Evolutionary conservation across 1,140 invertebrate genomes (phyloP), one percentile per base, ranked within the genome.

Genomic region (Drosophila nannoptera): DNA sequence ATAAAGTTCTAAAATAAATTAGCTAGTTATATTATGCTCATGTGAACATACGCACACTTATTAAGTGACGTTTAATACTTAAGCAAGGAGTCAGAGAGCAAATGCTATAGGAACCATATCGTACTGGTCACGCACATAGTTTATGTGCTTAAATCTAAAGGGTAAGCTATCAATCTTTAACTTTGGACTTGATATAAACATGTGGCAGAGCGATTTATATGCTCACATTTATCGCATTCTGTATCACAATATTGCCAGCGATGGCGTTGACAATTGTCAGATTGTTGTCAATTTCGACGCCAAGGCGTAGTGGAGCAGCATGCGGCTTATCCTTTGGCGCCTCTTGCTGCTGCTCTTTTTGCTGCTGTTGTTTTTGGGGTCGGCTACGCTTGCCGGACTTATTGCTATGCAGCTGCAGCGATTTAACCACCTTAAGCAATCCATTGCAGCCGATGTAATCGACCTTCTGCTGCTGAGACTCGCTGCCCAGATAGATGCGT

Each of bases 371-470:
- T 22, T 22, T 22, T 22, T 22, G 22, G 1, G 22, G 22, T 2
- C 58, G 42, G n/a, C 55, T 6, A 7, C 68, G 50, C 1, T 22
- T 22, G 53, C 48, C 75, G 36, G 78, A 43, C 54, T 71, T 73
- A 32, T 69, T 68, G 53, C n/a, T 42, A 7, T 66, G 22, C 11
- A 87, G 45, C 53, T 87, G 67, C 69, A 84, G 46, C 4, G 87
- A 68, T 29, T 80, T 86, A 36, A 89, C 82, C 49, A 89, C 73
- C 63, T 89, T 89, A 5, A 89, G 55, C 40, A 84, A 36, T 2
- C 88, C 88, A 67, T 89, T 89, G 62, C 81, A 87, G 29, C 88
- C 88, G 8, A 75, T 87, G 31, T 89, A 89, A 59, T 89, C 86
- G 14, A 89, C 82, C 5, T 29, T 43, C 65, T 81, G 83, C 49